Evolutionary conservation across 1,140 invertebrate species (phyloP).

Genomic region (Brachionus rubens): DNA sequence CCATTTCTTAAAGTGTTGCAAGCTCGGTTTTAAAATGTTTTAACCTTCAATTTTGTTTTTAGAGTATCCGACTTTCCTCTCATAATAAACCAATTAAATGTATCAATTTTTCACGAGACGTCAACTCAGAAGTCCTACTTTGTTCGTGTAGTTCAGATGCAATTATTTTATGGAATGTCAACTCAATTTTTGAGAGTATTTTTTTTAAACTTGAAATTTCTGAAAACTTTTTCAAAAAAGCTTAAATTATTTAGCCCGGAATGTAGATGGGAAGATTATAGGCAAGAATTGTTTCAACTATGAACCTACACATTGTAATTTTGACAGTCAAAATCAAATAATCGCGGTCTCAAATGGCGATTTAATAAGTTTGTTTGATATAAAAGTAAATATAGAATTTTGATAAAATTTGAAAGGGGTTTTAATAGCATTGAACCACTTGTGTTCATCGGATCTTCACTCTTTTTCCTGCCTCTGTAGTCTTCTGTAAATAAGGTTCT

Average conservation of each 20-base stretch:
- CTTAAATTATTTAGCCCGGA: background rate
- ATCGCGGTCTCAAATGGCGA: constrained; percentile 5
- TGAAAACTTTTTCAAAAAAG: background rate
- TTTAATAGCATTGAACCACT: no score
- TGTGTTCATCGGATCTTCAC: no score
- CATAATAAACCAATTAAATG: constrained; percentile 17
- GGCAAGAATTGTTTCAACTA: constrained; percentile 18
- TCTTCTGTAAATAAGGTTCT: no score
- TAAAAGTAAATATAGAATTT: background rate
- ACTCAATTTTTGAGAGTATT: background rate
- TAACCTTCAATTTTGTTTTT: background rate
- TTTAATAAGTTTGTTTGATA: constrained; percentile 11
- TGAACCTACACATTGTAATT: constrained; percentile 7
- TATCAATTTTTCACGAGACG: background rate
- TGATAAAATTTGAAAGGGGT: background rate
- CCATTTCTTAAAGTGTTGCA: background rate
- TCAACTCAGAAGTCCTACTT: background rate
- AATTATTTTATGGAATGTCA: background rate
- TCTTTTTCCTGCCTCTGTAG: no score
- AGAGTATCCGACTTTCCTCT: background rate
- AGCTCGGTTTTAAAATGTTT: background rate
- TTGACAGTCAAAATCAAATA: constrained; percentile 9
- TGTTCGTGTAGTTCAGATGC: constrained; percentile 20
- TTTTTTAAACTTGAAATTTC: background rate
- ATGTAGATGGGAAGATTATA: constrained; percentile 10